Conservation (phyloP, 2,888 invertebrate genomes). For the Euplexia lucipara region DNA sequence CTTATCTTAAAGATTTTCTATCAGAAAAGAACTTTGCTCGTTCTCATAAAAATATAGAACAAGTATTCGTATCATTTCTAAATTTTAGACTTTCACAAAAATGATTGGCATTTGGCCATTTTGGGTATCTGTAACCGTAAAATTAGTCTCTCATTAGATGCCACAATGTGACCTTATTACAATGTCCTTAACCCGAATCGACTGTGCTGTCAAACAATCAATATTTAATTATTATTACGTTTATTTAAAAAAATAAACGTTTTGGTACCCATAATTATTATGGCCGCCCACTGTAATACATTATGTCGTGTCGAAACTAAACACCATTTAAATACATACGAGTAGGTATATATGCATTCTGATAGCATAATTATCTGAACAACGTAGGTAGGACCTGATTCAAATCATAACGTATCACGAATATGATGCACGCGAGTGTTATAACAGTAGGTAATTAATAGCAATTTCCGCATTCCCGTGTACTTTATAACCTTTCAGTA, state of each 20-base stretch:
- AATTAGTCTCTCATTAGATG: not conserved
- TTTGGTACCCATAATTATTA: conserved; percentile 5
- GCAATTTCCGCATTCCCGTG: conserved; percentile 23
- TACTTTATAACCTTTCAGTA: not conserved
- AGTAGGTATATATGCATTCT: conserved; percentile 17
- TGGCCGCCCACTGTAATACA: not conserved
- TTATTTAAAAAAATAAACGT: conserved; percentile 24
- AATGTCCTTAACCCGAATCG: conserved; percentile 32
- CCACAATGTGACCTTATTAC: conserved; percentile 11
- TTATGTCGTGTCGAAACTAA: conserved; percentile 22
- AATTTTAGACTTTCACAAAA: not conserved
- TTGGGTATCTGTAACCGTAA: conserved; percentile 14
- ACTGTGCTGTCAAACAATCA: conserved; percentile 22
- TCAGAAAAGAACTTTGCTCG: no score
- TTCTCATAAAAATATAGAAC: no score
- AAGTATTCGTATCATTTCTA: no score
- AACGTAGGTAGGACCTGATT: conserved; percentile 17
- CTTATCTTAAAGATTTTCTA: no score
- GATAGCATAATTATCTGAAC: no score
- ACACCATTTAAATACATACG: not conserved
- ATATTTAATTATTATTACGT: not conserved
- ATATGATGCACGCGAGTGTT: conserved; percentile 35
- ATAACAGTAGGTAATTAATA: conserved; percentile 8
- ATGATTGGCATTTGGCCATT: not conserved
- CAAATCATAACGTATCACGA: conserved; percentile 32